Evolutionary conservation across 2,797 vertebrate genomes (phyloP), one percentile per base, ranked within the genome.

Genomic region (Acomys russatus): DNA sequence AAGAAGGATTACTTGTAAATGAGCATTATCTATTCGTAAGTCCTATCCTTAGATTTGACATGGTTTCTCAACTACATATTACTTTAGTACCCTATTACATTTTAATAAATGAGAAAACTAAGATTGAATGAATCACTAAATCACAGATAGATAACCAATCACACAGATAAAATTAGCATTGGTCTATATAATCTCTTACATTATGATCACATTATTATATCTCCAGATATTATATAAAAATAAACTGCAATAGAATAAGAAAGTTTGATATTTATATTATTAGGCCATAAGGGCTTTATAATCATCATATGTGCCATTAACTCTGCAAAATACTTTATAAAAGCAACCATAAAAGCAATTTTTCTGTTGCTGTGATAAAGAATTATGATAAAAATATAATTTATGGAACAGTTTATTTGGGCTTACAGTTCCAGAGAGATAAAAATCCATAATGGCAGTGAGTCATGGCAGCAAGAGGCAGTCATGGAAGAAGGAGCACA

Each of bases 161-260:
- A 9, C 22, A 94, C 12, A 80, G 18, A n/a, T 90, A 90, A 56
- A 74, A 85, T 89, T 92, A 90, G 63, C 15, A 7, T 63, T 73
- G 90, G 30, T 54, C 33, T 74, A 3, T 33, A 76, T 35, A 61
- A 83, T 84, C 84, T 18, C 5, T 38, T 1, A 7, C 20, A 25
- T 33, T 63, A 25, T 23, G 1, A 14, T 38, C 51, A 6, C 33
- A 83, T 77, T 15, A 61, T 28, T 93, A 63, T 17, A 18, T 28
- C 38, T 18, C 74, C 14, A 9, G 44, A 80, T 51, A 63, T 44
- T 54, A 68, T 49, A 49, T 49, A 59, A 84, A 66, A 84, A 84
- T 84, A 66, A 8, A 70, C 30, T 49, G 28, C 76, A 68, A 76
- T 23, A 33, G 33, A 88, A 70, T 80, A 7, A 28, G 1, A 61